Evolutionary conservation across 1,140 invertebrate species (phyloP).

Genomic region (Spodoptera litura): DNA sequence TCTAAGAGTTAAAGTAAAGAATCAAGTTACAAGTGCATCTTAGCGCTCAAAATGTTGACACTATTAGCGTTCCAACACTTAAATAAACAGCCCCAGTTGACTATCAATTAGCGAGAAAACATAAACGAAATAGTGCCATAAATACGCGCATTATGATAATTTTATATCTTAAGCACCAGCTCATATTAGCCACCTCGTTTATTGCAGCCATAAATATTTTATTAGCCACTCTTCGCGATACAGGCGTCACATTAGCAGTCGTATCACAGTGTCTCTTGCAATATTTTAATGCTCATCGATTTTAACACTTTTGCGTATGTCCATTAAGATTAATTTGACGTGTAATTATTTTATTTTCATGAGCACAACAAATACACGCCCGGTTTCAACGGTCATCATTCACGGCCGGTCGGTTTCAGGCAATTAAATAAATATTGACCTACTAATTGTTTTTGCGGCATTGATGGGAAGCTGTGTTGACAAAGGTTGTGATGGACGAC

Average conservation of each 20-base stretch:
- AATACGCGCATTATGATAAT: background rate
- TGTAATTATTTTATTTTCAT: slow-evolving; percentile 39
- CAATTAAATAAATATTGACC: slow-evolving; percentile 83
- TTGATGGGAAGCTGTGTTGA: slow-evolving; percentile 76
- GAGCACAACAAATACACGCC: slow-evolving; percentile 48
- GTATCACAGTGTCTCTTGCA: background rate
- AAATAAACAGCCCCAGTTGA: slow-evolving; percentile 1
- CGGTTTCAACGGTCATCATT: slow-evolving; percentile 59
- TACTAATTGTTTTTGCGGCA: slow-evolving; percentile 83
- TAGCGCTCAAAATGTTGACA: slow-evolving; percentile 20
- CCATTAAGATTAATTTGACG: slow-evolving; percentile 27
- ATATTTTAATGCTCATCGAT: background rate
- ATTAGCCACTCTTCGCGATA: slow-evolving; percentile 20
- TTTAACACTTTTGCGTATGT: background rate
- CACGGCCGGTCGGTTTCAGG: slow-evolving; percentile 59
- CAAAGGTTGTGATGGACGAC: slow-evolving; percentile 79
- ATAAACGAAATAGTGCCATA: background rate
- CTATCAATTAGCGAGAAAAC: background rate
- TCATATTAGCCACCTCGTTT: slow-evolving; percentile 21
- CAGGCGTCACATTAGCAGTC: slow-evolving; percentile 6
- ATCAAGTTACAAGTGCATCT: slow-evolving; percentile 39
- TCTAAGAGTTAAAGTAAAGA: slow-evolving; percentile 70
- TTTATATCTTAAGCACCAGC: slow-evolving; percentile 10
- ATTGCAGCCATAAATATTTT: slow-evolving; percentile 40
- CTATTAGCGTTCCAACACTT: background rate